Conservation (phyloP, 2,888 invertebrate genomes). For the Epistrophe grossulariae region DNA sequence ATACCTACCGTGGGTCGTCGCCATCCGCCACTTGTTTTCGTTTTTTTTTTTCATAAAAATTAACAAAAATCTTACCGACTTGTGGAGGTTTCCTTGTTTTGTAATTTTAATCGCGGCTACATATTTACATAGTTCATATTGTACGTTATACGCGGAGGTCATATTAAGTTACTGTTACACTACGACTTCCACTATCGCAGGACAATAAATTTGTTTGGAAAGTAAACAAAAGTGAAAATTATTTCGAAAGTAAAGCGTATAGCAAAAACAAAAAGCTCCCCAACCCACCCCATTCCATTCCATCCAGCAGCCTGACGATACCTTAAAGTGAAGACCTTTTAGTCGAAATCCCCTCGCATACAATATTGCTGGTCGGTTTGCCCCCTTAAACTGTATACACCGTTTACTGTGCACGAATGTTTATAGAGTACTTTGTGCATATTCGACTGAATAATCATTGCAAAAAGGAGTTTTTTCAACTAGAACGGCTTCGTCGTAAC, state of each 20-base stretch:
- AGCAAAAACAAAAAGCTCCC: slow-evolving; percentile 1
- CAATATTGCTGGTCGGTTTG: not conserved
- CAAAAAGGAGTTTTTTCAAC: slow-evolving; percentile 74
- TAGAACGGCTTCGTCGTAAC: slow-evolving; percentile 69
- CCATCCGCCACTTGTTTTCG: slow-evolving; percentile 16
- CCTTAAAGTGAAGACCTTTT: slow-evolving; percentile 56
- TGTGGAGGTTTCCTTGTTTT: slow-evolving; percentile 26
- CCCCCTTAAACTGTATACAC: slow-evolving; percentile 31
- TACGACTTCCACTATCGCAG: slow-evolving; percentile 5
- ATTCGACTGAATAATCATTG: slow-evolving; percentile 74
- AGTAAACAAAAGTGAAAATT: slow-evolving; percentile 57
- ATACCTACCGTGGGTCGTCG: not conserved
- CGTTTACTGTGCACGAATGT: slow-evolving; percentile 27
- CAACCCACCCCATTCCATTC: slow-evolving; percentile 9
- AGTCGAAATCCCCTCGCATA: not conserved
- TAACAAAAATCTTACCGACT: slow-evolving; percentile 57
- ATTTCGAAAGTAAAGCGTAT: slow-evolving; percentile 53
- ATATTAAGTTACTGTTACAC: slow-evolving; percentile 64
- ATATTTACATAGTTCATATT: slow-evolving; percentile 6
- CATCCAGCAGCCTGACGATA: slow-evolving; percentile 2
- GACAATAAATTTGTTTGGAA: slow-evolving; percentile 25
- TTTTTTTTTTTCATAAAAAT: slow-evolving; percentile 51
- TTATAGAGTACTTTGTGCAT: slow-evolving; percentile 70
- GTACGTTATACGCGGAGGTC: not conserved
- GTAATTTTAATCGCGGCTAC: slow-evolving; percentile 9